These are phyloP conservation scores for Chelonoidis abingdonii DNA, from an alignment of 2,113 vertebrate genomes.

Conservation along the genomic window DNA sequence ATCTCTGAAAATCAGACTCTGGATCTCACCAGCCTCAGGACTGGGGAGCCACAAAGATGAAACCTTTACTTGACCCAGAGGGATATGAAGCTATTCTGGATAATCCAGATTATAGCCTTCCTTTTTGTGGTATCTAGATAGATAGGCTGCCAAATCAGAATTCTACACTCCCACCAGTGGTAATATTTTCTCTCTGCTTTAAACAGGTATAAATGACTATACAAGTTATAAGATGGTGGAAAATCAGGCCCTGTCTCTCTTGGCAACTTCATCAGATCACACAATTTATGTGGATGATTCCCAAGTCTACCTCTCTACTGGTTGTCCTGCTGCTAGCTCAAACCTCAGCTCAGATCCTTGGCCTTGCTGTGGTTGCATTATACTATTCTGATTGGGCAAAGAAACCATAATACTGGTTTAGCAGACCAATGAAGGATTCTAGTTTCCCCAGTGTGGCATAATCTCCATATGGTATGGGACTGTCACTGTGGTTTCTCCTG, in stretches of 20 bases:
- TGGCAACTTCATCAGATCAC: background rate
- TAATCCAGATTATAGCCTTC: background rate
- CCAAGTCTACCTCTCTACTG: background rate
- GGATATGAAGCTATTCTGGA: background rate
- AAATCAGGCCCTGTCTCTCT: background rate
- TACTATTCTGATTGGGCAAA: background rate
- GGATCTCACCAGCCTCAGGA: background rate
- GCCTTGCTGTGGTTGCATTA: background rate
- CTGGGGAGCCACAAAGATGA: background rate
- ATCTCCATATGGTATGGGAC: background rate
- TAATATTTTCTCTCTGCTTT: background rate
- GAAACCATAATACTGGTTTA: background rate
- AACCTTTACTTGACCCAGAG: rapidly evolving
- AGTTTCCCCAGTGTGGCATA: background rate
- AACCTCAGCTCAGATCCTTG: background rate
- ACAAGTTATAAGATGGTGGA: background rate
- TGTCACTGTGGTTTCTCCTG: background rate
- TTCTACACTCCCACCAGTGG: rapidly evolving
- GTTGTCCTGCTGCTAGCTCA: background rate
- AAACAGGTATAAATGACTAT: background rate
- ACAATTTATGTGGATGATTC: background rate
- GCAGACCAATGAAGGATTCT: background rate
- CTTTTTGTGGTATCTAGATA: background rate
- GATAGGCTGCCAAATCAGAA: background rate
- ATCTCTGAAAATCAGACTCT: background rate